A percentile compares a stretch with the other conserved stretches of the same genome.
These are phyloP conservation scores for Ophioninae sp. DNA, from an alignment of 2,888 invertebrate species.

Conservation along the genomic window DNA sequence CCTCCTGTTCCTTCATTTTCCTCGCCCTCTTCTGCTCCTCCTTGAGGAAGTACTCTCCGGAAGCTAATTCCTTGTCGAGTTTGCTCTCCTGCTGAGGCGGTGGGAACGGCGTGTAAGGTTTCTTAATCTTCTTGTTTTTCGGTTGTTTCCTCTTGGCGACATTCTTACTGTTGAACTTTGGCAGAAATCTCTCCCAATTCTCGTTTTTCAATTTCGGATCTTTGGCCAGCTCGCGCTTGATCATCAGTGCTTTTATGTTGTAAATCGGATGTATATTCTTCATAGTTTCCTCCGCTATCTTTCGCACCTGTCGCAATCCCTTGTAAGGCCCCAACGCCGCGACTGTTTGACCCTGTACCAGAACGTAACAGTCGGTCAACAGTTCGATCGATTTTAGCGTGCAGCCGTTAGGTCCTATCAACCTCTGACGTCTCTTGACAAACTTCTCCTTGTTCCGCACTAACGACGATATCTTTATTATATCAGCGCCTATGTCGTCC, in stretches of 20 bases:
- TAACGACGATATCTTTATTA: conserved; percentile 96
- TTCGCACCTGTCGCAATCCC: conserved; percentile 90
- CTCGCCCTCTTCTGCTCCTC: conserved; percentile 90
- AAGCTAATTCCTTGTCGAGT: conserved; percentile 95
- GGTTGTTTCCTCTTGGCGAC: conserved; percentile 94
- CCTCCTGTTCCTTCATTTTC: conserved; percentile 88
- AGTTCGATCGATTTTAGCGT: conserved; percentile 98
- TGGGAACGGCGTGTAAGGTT: conserved; percentile 98
- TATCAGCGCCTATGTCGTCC: conserved; percentile 96
- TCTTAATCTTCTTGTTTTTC: conserved; percentile 93
- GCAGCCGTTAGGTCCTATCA: conserved; percentile 99
- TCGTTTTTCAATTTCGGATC: conserved; percentile 95
- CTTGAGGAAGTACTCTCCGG: conserved; percentile 98
- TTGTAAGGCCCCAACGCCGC: conserved; percentile 97
- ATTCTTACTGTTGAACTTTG: conserved; percentile 95
- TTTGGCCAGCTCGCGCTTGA: conserved; percentile 96
- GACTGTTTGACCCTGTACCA: conserved; percentile 99
- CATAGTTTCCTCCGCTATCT: conserved; percentile 98
- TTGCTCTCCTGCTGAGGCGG: conserved; percentile 96
- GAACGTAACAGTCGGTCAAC: conserved; percentile 96
- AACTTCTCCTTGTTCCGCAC: conserved; percentile 96
- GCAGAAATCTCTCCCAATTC: conserved; percentile 98
- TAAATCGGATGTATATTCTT: conserved; percentile 99
- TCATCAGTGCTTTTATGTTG: conserved; percentile 98
- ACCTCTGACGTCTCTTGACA: conserved; percentile 94